A percentile compares a stretch with the other conserved stretches of the same genome.
Conservation (phyloP, 2,113 vertebrate genomes). For the Chauna torquata region DNA sequence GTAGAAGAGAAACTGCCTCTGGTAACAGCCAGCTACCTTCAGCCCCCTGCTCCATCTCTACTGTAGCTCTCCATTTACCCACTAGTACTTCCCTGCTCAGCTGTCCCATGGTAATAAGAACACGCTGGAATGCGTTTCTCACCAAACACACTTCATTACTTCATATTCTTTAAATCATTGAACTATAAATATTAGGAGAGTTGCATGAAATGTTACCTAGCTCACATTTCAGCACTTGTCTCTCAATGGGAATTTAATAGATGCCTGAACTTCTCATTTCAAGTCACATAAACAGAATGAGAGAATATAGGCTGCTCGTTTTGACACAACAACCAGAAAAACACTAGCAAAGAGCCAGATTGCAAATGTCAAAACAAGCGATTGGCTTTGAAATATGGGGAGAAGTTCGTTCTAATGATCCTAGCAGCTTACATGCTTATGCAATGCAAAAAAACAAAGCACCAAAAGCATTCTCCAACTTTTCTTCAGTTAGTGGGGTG, state of each 20-base stretch:
- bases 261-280: conserved; percentile 6
- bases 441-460: not conserved
- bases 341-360: not conserved
- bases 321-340: not conserved
- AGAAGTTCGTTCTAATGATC: conserved; percentile 21
- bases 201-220: not conserved
- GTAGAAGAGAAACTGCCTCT: not conserved
- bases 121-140: not conserved
- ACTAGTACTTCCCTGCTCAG: not conserved
- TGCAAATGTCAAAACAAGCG: conserved; percentile 38
- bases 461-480: not conserved
- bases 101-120: not conserved
- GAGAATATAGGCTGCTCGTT: not conserved
- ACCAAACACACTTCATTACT: not conserved
- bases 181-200: not conserved
- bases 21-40: not conserved
- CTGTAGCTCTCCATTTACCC: not conserved
- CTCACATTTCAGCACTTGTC: not conserved
- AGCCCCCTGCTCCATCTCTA: not conserved
- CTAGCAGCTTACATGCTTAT: not conserved
- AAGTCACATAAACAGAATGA: not conserved
- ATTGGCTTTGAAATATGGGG: not conserved
- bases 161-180: not conserved
- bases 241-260: not conserved
- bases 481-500: not conserved